phyloP scores from a whole-genome alignment of 1,140 invertebrate species.

The Anadara kagoshimensis region DNA sequence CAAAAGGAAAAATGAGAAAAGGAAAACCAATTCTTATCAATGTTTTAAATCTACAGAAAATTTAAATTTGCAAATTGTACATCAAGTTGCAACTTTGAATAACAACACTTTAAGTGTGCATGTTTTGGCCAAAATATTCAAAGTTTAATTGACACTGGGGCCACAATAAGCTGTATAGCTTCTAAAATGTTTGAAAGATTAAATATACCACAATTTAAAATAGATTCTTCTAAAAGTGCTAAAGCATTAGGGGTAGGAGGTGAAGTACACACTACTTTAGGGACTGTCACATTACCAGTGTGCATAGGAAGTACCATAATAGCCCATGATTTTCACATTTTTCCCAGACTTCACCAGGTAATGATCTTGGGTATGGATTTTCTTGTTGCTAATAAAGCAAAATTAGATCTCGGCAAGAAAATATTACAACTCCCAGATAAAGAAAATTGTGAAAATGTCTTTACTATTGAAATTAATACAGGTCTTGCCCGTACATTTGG shows the following conservation, averaged over 20 bases:
- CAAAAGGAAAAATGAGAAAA: no score
- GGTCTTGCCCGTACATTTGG: background rate
- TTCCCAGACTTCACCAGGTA: slow-evolving; percentile 22
- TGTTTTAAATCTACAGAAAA: no score
- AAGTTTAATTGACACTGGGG: slow-evolving; percentile 40
- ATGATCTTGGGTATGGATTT: slow-evolving; percentile 32
- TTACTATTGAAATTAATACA: slow-evolving; percentile 1
- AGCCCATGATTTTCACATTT: slow-evolving; percentile 13
- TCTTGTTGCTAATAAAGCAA: background rate
- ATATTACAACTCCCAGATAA: background rate
- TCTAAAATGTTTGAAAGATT: slow-evolving; percentile 14
- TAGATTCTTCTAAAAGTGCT: background rate
- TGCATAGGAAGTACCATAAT: slow-evolving; percentile 4
- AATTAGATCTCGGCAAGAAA: background rate
- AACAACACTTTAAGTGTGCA: slow-evolving; percentile 22
- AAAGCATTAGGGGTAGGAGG: slow-evolving; percentile 16
- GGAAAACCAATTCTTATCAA: no score
- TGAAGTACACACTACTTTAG: slow-evolving; percentile 20
- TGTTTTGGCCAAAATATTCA: slow-evolving; percentile 17
- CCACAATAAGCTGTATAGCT: slow-evolving; percentile 27
- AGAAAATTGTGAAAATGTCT: background rate
- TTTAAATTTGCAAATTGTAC: no score
- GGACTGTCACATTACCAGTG: slow-evolving; percentile 10
- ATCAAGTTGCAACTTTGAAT: background rate
- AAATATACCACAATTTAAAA: slow-evolving; percentile 2